Base-by-base conservation (phyloP, 2,113 vertebrate genomes). In the Puffinus mauretanicus region DNA sequence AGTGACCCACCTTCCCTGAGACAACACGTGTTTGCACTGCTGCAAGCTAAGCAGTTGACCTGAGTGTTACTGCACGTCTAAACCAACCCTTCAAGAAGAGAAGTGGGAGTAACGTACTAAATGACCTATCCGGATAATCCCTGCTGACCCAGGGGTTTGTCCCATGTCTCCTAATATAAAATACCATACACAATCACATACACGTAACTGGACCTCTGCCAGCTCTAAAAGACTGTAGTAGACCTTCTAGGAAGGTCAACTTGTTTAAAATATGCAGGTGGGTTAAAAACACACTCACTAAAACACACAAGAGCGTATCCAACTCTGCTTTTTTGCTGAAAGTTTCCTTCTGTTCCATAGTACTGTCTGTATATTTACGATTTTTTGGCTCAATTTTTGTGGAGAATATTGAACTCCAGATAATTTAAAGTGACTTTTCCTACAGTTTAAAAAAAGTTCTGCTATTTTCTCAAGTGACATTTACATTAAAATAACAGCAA, bases 31-130 rank as follows among this genome's bases (percentile, higher is more conserved):
- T 72, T 29, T 18, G 70, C 49, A 10, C 42, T 24, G n/a, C 79
- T 71, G 66, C 62, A 18, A 26, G 64, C 77, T 66, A 66, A 75
- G 87, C 51, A 73, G 66, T 24, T 64, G 88, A 71, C 52, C 57
- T 27, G 34, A 32, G 25, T 3, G 36, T 15, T 40, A 13, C 71
- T 34, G 60, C 60, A 32, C 0, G 0, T 29, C 77, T 32, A 46
- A 80, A 75, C 25, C 46, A 54, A 44, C 42, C 51, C 79, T 70
- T 47, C 19, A 10, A 51, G 71, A 58, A 46, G 6, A 71, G 55
- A 47, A 73, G 61, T 60, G 57, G 66, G 51, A 83, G 72, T 15
- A 85, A 71, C 1, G 0, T 24, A 55, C 61, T 51, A 36, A 36
- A 38, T 18, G 34, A 89, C 51, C 64, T 46, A 16, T 17, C 52